These are phyloP conservation scores for Ypsolopha scabrella DNA, from an alignment of 2,888 invertebrate species.

Conservation along the genomic window DNA sequence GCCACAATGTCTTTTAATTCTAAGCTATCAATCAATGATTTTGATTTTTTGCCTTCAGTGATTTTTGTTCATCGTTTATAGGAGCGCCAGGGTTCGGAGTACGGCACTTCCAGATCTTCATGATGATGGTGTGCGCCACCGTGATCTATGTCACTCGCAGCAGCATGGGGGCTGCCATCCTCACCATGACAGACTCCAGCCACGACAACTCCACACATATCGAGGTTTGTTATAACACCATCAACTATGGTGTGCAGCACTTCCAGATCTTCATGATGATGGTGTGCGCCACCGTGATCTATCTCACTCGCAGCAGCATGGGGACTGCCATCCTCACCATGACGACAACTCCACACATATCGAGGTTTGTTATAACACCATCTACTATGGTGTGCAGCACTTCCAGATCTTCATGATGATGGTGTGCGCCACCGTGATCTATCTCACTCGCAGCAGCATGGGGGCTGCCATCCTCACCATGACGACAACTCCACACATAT, in stretches of 20 bases:
- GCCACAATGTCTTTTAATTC: too few species aligned
- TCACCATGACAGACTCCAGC: slow-evolving; percentile 38
- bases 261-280: slow-evolving; percentile 38
- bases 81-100: slow-evolving; percentile 18
- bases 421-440: slow-evolving; percentile 36
- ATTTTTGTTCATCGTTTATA: not conserved
- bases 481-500: too few species aligned
- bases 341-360: too few species aligned
- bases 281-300: slow-evolving; percentile 36
- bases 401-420: slow-evolving; percentile 38
- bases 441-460: slow-evolving; percentile 42
- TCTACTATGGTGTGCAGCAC: slow-evolving; percentile 39
- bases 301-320: slow-evolving; percentile 42
- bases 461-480: slow-evolving; percentile 55
- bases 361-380: too few species aligned
- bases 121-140: slow-evolving; percentile 38
- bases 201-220: slow-evolving; percentile 3
- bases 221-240: too few species aligned
- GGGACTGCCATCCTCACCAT: slow-evolving; percentile 57
- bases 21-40: too few species aligned
- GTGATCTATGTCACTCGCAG: slow-evolving; percentile 42
- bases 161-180: slow-evolving; percentile 49
- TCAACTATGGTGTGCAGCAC: slow-evolving; percentile 17
- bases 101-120: slow-evolving; percentile 38
- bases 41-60: too few species aligned